Evolutionary conservation across 2,797 vertebrate genomes (phyloP).

Genomic region (Eupleurogrammus muticus): DNA sequence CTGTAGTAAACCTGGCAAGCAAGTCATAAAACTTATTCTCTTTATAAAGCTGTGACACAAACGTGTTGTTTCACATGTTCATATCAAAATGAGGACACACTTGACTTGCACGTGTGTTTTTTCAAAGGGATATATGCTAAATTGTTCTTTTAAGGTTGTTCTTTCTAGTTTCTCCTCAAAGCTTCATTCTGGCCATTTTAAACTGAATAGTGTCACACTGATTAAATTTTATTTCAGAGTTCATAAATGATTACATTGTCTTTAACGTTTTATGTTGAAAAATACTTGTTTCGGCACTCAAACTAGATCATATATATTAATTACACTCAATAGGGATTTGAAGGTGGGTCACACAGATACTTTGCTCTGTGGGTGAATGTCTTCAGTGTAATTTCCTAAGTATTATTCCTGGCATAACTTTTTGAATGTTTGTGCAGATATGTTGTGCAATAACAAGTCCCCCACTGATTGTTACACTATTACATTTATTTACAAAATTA

Average conservation of each 20-base stretch:
- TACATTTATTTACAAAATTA: slow-evolving; percentile 84
- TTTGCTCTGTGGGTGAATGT: not conserved
- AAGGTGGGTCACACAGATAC: not conserved
- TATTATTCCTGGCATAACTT: not conserved
- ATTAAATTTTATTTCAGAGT: not conserved
- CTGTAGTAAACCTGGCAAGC: slow-evolving; percentile 46
- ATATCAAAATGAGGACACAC: slow-evolving; percentile 54
- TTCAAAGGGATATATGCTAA: slow-evolving; percentile 32
- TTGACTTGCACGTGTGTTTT: slow-evolving; percentile 63
- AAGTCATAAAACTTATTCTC: slow-evolving; percentile 60
- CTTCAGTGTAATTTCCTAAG: not conserved
- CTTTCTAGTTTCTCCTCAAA: not conserved
- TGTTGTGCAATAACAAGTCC: slow-evolving; percentile 1
- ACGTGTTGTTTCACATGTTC: slow-evolving; percentile 67
- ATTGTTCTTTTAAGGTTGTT: slow-evolving; percentile 2
- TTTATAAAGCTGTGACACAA: slow-evolving; percentile 29
- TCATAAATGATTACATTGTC: not conserved
- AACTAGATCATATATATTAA: not conserved
- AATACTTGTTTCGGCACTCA: not conserved
- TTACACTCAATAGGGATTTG: no score
- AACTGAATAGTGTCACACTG: not conserved
- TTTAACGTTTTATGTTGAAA: not conserved
- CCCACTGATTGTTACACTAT: slow-evolving; percentile 43
- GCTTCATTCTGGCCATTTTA: not conserved
- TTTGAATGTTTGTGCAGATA: not conserved